These are phyloP conservation scores for Drosophila melanosoma DNA, from an alignment of 2,888 invertebrate genomes.

Conservation along the genomic window DNA sequence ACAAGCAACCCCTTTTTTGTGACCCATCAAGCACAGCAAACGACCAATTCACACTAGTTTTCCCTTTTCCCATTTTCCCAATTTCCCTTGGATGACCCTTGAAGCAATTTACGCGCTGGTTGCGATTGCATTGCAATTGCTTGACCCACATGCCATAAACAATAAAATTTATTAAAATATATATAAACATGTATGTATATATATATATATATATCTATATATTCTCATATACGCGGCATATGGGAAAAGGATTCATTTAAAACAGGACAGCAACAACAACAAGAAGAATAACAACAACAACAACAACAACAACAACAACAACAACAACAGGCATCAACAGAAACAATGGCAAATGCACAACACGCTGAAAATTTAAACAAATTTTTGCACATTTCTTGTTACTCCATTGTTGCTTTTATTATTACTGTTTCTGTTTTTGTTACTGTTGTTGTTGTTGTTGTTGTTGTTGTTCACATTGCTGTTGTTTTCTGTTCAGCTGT, in stretches of 20 bases:
- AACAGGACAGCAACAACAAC: conserved; percentile 27
- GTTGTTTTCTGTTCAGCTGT: conserved; percentile 24
- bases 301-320: not conserved
- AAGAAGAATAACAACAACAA: too few relatives aligned
- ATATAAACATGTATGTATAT: not conserved
- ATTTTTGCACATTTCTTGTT: conserved; percentile 73
- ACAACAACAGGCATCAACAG: not conserved
- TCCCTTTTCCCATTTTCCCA: not conserved
- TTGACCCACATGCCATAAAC: conserved; percentile 70
- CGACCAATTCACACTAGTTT: conserved; percentile 51
- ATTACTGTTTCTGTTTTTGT: conserved; percentile 10
- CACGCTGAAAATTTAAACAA: conserved; percentile 69
- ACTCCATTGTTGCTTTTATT: conserved; percentile 25
- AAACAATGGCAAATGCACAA: conserved; percentile 46
- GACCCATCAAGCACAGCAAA: conserved; percentile 34
- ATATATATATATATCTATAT: not conserved
- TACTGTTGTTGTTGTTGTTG: conserved; percentile 21
- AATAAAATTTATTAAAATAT: conserved; percentile 63
- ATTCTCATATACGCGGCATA: conserved; percentile 37
- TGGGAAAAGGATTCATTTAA: conserved; percentile 49
- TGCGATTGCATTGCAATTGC: conserved; percentile 67
- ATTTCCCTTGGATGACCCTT: conserved; percentile 32
- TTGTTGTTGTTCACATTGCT: conserved; percentile 16
- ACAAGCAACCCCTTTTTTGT: not conserved
- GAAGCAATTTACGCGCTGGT: conserved; percentile 57